Evolutionary conservation across 2,888 invertebrate genomes (phyloP).

Genomic region (Agriopis marginaria): DNA sequence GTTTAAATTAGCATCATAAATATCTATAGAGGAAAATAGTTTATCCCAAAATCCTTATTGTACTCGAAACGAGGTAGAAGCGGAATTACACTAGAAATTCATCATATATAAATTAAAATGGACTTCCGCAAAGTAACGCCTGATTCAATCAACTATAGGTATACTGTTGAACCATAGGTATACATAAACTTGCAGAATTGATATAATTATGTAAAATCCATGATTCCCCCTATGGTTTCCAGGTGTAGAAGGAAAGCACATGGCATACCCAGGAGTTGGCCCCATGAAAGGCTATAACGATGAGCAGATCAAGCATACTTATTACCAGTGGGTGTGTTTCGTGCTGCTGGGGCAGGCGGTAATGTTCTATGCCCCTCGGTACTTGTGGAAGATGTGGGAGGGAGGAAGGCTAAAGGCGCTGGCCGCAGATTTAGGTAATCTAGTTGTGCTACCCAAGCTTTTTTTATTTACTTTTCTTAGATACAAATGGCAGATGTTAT

Average conservation of each 20-base stretch:
- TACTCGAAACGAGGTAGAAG: too few species aligned
- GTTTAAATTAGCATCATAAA: too few species aligned
- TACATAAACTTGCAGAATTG: too few species aligned
- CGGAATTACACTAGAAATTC: too few species aligned
- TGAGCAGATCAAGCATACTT: constrained; percentile 85
- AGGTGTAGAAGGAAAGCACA: constrained; percentile 81
- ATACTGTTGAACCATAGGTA: too few species aligned
- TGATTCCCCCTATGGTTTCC: constrained; percentile 18
- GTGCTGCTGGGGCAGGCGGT: constrained; percentile 89
- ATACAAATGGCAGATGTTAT: not conserved
- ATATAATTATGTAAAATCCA: not conserved
- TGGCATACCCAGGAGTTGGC: constrained; percentile 84
- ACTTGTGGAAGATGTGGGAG: constrained; percentile 91
- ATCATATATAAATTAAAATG: too few species aligned
- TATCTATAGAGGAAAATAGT: too few species aligned
- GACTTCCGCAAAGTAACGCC: too few species aligned
- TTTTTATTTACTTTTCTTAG: constrained; percentile 18
- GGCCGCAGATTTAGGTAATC: constrained; percentile 85
- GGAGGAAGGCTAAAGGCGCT: constrained; percentile 87
- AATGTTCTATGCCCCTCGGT: constrained; percentile 90
- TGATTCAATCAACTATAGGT: too few species aligned
- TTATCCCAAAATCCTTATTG: too few species aligned
- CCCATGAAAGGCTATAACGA: constrained; percentile 71
- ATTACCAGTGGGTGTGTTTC: constrained; percentile 92
- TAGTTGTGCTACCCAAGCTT: not conserved